Percentiles rank a stretch among this genome's conserved stretches.
Conservation (phyloP, 1,140 invertebrate species). For the Oreohelix idahoensis region DNA sequence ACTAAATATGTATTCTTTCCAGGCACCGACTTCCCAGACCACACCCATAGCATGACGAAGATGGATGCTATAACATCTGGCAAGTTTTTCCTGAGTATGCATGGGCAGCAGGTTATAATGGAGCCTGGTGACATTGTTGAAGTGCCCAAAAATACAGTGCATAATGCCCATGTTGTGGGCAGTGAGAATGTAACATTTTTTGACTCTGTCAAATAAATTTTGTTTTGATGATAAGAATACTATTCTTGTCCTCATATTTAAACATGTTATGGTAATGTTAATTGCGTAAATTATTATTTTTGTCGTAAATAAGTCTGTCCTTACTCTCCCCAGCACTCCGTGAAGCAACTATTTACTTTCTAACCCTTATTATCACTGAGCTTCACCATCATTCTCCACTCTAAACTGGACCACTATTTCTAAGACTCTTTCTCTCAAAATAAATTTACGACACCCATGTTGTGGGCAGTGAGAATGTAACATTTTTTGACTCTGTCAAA, state of each 20-base stretch:
- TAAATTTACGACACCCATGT: no score
- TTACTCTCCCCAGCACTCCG: no score
- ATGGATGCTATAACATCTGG: conserved; percentile 67
- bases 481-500: conserved; percentile 67
- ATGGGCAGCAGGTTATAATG: conserved; percentile 62
- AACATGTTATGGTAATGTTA: no score
- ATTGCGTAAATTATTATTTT: no score
- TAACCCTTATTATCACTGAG: no score
- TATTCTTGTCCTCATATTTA: no score
- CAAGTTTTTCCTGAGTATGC: conserved; percentile 63
- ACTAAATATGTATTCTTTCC: conserved; percentile 60
- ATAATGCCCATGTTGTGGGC: conserved; percentile 67
- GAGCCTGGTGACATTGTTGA: conserved; percentile 69
- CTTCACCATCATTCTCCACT: no score
- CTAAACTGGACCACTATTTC: no score
- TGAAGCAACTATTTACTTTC: no score
- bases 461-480: conserved; percentile 59
- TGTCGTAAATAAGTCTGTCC: no score
- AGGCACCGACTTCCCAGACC: conserved; percentile 67
- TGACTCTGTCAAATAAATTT: conserved; percentile 59
- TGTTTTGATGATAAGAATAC: neutral
- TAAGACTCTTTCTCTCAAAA: no score
- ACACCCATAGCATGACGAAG: conserved; percentile 65
- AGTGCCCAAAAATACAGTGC: conserved; percentile 64
- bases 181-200: conserved; percentile 62